Evolutionary conservation across 2,888 invertebrate species (phyloP).

Genomic region (Silvanus unidentatus): DNA sequence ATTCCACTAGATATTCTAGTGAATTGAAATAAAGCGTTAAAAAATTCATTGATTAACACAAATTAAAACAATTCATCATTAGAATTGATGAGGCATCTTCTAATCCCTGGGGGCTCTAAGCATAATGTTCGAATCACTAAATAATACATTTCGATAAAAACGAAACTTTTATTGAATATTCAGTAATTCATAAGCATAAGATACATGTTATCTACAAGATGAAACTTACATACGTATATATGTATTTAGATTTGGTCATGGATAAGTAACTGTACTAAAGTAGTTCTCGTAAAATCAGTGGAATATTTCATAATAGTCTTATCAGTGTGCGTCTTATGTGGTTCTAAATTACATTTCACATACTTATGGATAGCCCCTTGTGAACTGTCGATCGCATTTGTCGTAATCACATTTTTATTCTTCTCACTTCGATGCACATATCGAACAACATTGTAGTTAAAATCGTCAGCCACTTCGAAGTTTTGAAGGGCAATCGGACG

Average conservation of each 20-base stretch:
- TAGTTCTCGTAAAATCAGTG: slow-evolving; percentile 39
- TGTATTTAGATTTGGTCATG: slow-evolving; percentile 27
- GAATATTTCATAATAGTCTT: slow-evolving; percentile 36
- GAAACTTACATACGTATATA: background rate
- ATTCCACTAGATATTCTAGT: no score
- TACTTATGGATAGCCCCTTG: slow-evolving; percentile 39
- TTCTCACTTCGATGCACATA: slow-evolving; percentile 32
- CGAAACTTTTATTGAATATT: no score
- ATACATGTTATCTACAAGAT: no score
- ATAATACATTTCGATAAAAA: no score
- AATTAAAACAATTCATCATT: no score
- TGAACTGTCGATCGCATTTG: slow-evolving; percentile 29
- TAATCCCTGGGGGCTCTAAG: no score
- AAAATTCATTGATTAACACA: no score
- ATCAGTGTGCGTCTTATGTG: slow-evolving; percentile 32
- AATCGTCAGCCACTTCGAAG: slow-evolving; percentile 33
- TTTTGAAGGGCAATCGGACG: slow-evolving; percentile 40
- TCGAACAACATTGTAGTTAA: slow-evolving; percentile 29
- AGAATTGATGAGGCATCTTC: no score
- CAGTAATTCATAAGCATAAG: no score
- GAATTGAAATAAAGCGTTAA: no score
- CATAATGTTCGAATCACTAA: no score
- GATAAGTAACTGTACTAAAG: slow-evolving; percentile 37
- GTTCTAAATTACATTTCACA: slow-evolving; percentile 31
- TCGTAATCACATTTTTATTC: slow-evolving; percentile 24